These are phyloP conservation scores for Varroa destructor DNA, from an alignment of 1,140 invertebrate genomes.

Conservation along the genomic window DNA sequence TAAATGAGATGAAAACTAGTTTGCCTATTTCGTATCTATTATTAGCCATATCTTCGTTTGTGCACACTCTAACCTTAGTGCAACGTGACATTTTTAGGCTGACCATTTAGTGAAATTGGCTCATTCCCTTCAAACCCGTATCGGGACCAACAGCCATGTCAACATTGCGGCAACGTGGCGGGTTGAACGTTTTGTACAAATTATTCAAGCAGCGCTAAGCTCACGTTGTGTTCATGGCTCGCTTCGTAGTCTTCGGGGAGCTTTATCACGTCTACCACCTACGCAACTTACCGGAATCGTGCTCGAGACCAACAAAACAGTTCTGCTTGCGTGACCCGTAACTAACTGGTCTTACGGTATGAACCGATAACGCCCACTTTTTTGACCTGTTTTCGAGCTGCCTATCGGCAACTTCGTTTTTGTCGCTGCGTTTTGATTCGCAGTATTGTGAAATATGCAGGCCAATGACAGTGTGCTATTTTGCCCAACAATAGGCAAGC, in stretches of 20 bases:
- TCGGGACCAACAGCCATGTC: too few species aligned
- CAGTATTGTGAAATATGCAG: too few species aligned
- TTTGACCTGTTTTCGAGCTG: too few species aligned
- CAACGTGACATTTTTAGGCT: background rate
- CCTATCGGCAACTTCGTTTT: too few species aligned
- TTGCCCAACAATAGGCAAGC: too few species aligned
- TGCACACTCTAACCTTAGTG: background rate
- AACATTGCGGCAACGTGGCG: background rate
- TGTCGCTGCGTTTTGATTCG: too few species aligned
- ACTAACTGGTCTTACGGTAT: too few species aligned
- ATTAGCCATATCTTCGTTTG: background rate
- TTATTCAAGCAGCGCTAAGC: conserved; percentile 7
- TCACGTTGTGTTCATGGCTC: background rate
- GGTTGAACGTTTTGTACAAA: conserved; percentile 20
- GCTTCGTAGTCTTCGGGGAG: background rate
- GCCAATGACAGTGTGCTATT: too few species aligned
- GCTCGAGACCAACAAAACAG: background rate
- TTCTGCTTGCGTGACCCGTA: too few species aligned
- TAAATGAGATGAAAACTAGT: too few species aligned
- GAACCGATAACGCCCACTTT: too few species aligned
- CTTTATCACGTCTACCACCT: background rate
- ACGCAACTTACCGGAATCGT: background rate
- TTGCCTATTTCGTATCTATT: too few species aligned
- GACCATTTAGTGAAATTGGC: conserved; percentile 2
- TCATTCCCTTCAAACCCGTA: background rate